Conservation (phyloP, 1,140 invertebrate species). For the Planococcus citri region DNA sequence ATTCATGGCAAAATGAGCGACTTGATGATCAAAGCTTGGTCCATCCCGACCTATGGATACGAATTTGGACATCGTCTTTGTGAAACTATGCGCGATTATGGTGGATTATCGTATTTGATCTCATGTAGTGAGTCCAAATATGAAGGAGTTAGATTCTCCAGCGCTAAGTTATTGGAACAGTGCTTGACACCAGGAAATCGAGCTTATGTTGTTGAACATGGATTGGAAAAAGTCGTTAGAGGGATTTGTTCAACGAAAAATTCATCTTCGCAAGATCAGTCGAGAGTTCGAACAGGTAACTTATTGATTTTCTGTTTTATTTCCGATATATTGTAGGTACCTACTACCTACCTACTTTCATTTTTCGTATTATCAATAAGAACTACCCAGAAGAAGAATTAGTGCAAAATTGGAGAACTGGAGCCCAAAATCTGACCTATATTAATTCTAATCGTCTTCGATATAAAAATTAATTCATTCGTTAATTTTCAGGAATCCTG, state of each 20-base stretch:
- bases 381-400: too few species aligned
- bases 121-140: slow-evolving; percentile 60
- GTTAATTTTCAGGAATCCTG: slow-evolving; percentile 69
- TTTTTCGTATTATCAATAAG: too few species aligned
- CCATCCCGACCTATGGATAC: slow-evolving; percentile 83
- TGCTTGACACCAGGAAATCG: slow-evolving; percentile 90
- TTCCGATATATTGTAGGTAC: too few species aligned
- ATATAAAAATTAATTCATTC: too few species aligned
- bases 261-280: slow-evolving; percentile 64
- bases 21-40: slow-evolving; percentile 77
- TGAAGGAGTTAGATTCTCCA: slow-evolving; percentile 64
- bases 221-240: slow-evolving; percentile 77
- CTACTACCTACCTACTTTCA: too few species aligned
- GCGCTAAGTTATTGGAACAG: slow-evolving; percentile 81
- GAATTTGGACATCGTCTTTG: slow-evolving; percentile 70
- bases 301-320: not conserved
- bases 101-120: slow-evolving; percentile 80
- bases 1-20: slow-evolving; percentile 63
- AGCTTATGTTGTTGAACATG: slow-evolving; percentile 84
- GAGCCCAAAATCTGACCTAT: too few species aligned
- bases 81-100: slow-evolving; percentile 72
- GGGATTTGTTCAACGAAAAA: slow-evolving; percentile 72
- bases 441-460: too few species aligned
- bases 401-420: too few species aligned
- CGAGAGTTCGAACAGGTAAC: slow-evolving; percentile 71